Base-by-base conservation (phyloP, 2,113 vertebrate species). In the Scophthalmus maximus region DNA sequence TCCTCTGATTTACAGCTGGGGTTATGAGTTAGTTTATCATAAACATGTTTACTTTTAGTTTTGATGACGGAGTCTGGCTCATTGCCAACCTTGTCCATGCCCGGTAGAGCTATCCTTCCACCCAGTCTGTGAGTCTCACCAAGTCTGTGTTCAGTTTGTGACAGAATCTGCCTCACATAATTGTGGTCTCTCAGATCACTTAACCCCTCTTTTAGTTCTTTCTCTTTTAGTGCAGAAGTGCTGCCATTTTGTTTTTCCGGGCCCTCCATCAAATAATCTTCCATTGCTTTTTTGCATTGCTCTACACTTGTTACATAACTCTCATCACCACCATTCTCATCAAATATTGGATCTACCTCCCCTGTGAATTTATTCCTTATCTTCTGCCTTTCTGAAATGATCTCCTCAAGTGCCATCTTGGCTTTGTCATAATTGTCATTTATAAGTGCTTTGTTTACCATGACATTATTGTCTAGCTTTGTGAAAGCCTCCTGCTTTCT, bases 351-450 rank as follows among this genome's bases (percentile, higher is more conserved):
- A 53, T 44, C 70, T 34, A 4, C 42, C 18, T 78, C 86, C 10
- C 76, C 87, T 40, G 47, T 73, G 8, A 30, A 40, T 75, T 11
- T 82, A 61, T 62, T 87, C 69, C 46, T 88, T 42, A 36, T 88
- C 76, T 59, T 87, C 66, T 89, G 66, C 67, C 91, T 85, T 34
- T 93, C 90, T 46, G 89, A 85, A n/a, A 93, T 92, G 15, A 92
- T 87, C 62, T 92, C 92, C 66, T 93, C 92, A 6, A 94, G 84
- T 0, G 92, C 91, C 79, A 89, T 85, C 72, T 90, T 93, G 23
- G 91, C 92, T 81, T 71, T 88, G 79, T 90, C 90, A 36, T 90
- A 92, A 68, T 92, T 93, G 50, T 89, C 82, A 61, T 89, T 92
- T 46, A 88, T 27, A 30, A 85, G 55, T 5, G 86, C 63, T 85